Evolutionary conservation across 92 coral and sea anemone genomes (phyloP).

Genomic region (Phenganax stokvisi): DNA sequence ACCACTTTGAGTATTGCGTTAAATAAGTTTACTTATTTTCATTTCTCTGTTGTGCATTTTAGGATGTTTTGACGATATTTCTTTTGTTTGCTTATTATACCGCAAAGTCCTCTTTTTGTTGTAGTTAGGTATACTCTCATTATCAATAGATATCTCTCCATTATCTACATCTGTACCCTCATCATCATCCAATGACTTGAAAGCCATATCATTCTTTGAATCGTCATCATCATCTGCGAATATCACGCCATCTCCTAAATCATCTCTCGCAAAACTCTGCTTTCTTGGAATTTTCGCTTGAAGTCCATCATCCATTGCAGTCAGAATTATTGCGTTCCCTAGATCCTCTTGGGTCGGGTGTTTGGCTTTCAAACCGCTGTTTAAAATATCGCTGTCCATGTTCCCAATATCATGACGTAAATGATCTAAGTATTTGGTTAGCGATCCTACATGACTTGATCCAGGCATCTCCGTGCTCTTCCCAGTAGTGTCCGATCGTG

Average conservation of each 20-base stretch:
- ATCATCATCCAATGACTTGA: slow-evolving; percentile 3
- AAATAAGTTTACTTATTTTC: too few species aligned
- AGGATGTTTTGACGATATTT: too few species aligned
- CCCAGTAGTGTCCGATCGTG: slow-evolving; percentile 11
- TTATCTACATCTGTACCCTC: not conserved
- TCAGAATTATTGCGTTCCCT: slow-evolving; percentile 13
- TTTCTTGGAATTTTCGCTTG: not conserved
- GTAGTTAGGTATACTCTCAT: too few species aligned
- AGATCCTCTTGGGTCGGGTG: not conserved
- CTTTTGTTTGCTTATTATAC: too few species aligned
- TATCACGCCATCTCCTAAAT: not conserved
- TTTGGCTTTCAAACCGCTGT: slow-evolving; percentile 2
- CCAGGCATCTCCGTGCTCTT: not conserved
- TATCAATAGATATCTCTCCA: too few species aligned
- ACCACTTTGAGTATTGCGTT: too few species aligned
- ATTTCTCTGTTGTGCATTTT: too few species aligned
- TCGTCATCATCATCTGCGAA: not conserved
- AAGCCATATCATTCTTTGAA: not conserved
- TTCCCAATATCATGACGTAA: slow-evolving; percentile 7
- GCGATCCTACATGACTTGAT: slow-evolving; percentile 1
- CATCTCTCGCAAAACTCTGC: not conserved
- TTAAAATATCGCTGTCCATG: not conserved
- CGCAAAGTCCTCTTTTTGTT: too few species aligned
- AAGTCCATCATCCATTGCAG: slow-evolving; percentile 18
- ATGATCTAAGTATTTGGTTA: slow-evolving; percentile 11